Evolutionary conservation across 2,888 invertebrate genomes (phyloP).

Genomic region (Eulithis testata): DNA sequence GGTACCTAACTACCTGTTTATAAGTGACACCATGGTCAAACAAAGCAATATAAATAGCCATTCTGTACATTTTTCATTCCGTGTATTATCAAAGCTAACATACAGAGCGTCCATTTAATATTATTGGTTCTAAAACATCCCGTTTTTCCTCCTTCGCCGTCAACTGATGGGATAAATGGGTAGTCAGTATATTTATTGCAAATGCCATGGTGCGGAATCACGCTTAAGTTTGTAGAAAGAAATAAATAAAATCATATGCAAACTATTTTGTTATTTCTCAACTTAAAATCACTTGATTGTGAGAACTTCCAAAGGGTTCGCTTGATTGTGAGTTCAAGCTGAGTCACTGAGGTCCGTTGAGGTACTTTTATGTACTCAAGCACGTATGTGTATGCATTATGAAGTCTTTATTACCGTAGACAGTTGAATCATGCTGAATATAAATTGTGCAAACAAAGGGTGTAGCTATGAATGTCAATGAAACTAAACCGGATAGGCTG

Average conservation of each 20-base stretch:
- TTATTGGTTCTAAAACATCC: slow-evolving; percentile 33
- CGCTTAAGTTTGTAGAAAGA: slow-evolving; percentile 15
- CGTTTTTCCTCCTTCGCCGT: slow-evolving; percentile 24
- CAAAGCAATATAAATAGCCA: too few species aligned
- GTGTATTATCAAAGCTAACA: slow-evolving; percentile 20
- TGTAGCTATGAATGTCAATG: slow-evolving; percentile 41
- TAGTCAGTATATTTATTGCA: slow-evolving; percentile 28
- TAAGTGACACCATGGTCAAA: too few species aligned
- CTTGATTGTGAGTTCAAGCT: neutral
- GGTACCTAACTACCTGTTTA: too few species aligned
- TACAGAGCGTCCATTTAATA: slow-evolving; percentile 23
- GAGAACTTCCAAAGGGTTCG: neutral
- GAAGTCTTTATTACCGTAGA: slow-evolving; percentile 17
- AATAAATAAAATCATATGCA: slow-evolving; percentile 14
- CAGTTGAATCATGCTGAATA: slow-evolving; percentile 19
- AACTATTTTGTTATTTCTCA: slow-evolving; percentile 2
- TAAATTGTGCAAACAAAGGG: slow-evolving; percentile 12
- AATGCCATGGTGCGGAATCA: slow-evolving; percentile 13
- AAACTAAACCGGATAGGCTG: slow-evolving; percentile 46
- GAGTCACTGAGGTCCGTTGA: slow-evolving; percentile 2
- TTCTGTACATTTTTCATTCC: slow-evolving; percentile 9
- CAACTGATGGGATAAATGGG: slow-evolving; percentile 28
- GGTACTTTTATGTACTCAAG: neutral
- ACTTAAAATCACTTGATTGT: slow-evolving; percentile 3
- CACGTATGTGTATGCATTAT: slow-evolving; percentile 7